A percentile compares a stretch with the other conserved stretches of the same genome.
These are phyloP conservation scores for Sminthurides aquaticus DNA, from an alignment of 2,888 invertebrate species.

Conservation along the genomic window DNA sequence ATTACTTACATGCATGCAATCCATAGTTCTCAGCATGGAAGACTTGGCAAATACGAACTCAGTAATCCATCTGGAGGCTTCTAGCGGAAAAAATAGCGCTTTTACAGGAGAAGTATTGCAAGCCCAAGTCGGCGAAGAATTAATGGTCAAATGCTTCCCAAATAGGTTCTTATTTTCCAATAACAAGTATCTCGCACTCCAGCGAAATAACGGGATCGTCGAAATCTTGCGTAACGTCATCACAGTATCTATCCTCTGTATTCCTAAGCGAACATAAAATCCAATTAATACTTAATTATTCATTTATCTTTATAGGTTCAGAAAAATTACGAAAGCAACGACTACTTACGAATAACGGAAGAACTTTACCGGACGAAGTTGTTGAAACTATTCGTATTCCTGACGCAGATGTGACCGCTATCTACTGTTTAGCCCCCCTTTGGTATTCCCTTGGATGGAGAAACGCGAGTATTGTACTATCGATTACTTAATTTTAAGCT, in stretches of 20 bases:
- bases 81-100: not conserved
- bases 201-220: not conserved
- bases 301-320: too few relatives aligned
- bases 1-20: too few relatives aligned
- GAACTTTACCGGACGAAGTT: not conserved
- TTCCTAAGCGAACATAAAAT: too few relatives aligned
- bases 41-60: not conserved
- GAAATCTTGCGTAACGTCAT: not conserved
- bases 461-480: not conserved
- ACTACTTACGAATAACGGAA: not conserved
- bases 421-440: not conserved
- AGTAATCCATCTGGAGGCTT: not conserved
- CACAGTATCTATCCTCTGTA: too few relatives aligned
- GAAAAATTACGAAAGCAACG: not conserved
- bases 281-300: too few relatives aligned
- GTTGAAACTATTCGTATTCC: not conserved
- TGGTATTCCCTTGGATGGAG: not conserved
- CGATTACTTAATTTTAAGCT: not conserved
- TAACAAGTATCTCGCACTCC: not conserved
- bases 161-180: not conserved
- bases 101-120: not conserved
- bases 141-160: not conserved
- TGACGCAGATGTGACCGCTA: not conserved
- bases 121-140: not conserved
- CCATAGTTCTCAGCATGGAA: not conserved